Base-by-base conservation (phyloP, 2,113 vertebrate species). In the Malurus elegans region DNA sequence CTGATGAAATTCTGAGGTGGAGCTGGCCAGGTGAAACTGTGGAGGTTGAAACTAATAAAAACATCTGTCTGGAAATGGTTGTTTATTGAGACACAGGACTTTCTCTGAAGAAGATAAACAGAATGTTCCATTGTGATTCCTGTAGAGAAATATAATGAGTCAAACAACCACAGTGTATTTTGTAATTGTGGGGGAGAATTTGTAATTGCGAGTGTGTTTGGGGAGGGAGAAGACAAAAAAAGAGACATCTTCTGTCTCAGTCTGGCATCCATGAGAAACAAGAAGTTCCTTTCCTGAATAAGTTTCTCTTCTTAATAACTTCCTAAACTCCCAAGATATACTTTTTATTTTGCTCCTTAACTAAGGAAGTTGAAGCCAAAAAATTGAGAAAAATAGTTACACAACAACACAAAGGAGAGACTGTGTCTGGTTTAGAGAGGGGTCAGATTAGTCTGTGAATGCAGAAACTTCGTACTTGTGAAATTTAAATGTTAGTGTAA, bases 291-390 rank as follows among this genome's bases (percentile, higher is more conserved):
- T 88, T 88, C 67, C 28, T 50, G 60, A 42, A 21, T 74, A 82
- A 93, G 67, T 61, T 95, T 95, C 93, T 93, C 44, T 96, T 96
- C 60, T 94, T 79, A 94, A 91, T 93, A 85, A 82, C 81, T 96
- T 93, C 80, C 76, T 69, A 95, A 88, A 95, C 74, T 93, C 90
- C 69, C 79, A 96, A 97, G 65, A 38, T 79, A 93, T 23, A 79
- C 18, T 94, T 71, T 85, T 90, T 93, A 93, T 94, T 97, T 92
- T 94, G 24, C 71, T 94, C 80, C 76, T 94, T 79, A 91, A 64
- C 76, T 84, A 95, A 96, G 93, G 86, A 94, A 97, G 92, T 89
- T 79, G 81, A 92, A 94, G 90, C 6, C 54, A 28, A 87, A 92
- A 92, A 54, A 79, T 29, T 47, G 8, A 91, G 69, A 83, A 71